These are phyloP conservation scores for Torymus auratus DNA, from an alignment of 2,888 invertebrate genomes.

Conservation along the genomic window DNA sequence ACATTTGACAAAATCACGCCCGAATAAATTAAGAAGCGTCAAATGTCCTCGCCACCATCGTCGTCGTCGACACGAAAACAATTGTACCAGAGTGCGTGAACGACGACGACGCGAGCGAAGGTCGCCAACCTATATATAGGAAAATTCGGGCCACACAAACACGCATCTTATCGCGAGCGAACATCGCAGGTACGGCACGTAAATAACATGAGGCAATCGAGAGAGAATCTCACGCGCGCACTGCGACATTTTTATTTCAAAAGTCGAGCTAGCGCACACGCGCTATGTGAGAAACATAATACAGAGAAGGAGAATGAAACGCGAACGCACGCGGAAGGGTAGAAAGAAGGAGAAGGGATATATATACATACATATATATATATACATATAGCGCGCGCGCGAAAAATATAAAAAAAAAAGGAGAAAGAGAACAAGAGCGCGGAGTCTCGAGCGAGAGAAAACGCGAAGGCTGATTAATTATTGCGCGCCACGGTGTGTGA, in stretches of 20 bases:
- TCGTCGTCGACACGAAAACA: no score
- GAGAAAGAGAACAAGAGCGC: constrained; percentile 16
- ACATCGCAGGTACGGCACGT: constrained; percentile 17
- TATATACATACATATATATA: background rate
- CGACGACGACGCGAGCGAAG: no score
- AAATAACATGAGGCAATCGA: constrained; percentile 52
- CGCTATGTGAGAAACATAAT: background rate
- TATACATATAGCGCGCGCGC: background rate
- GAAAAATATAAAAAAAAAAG: constrained; percentile 44
- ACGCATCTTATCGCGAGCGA: constrained; percentile 43
- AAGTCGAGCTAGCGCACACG: background rate
- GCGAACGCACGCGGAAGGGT: background rate
- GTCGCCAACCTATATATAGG: background rate
- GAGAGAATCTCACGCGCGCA: constrained; percentile 40
- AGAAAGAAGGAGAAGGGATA: background rate
- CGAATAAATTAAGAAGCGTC: no score
- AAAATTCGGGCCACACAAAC: constrained; percentile 16
- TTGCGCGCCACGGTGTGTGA: constrained; percentile 41
- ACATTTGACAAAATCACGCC: no score
- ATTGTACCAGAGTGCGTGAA: no score
- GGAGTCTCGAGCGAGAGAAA: constrained; percentile 54
- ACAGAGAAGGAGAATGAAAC: background rate
- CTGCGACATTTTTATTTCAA: constrained; percentile 55
- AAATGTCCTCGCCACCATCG: no score
- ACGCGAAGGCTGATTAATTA: constrained; percentile 58